Base-by-base conservation (phyloP, 2,888 invertebrate species). In the Coenonympha glycerion region DNA sequence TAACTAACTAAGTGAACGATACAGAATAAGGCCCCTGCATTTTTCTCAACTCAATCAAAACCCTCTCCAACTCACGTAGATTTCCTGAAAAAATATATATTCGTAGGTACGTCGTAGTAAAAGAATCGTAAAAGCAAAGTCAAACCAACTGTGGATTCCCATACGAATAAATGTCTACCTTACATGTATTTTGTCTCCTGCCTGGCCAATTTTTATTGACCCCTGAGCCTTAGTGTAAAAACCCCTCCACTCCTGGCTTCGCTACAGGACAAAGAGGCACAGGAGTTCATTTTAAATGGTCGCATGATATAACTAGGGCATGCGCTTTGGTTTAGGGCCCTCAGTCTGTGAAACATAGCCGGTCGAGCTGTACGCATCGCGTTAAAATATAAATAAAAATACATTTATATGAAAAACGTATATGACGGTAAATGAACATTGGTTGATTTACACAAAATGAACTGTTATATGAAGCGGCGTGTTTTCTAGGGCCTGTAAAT, bases 131-230 rank as follows among this genome's bases (percentile, higher is more conserved):
- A 51, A 48, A 31, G 31, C 22, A 65, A 65, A 66, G 61, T 62
- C 61, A 64, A 78, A 83, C 83, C 84, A 83, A 80, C 83, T 84
- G 83, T 84, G 75, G 85, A 71, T 75, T 78, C 77, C 49, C 48
- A 53, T 68, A 65, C 64, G 63, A 66, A 63, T 58, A 57, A 58
- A 60, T 59, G 59, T 64, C 55, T 34, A 45, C 45, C 45, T 34
- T 34, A 34, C 33, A 58, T 62, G 63, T 65, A 66, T 60, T 70
- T 61, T 63, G 61, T 65, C 59, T 52, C 59, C 54, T 44, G 22
- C 42, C 39, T 40, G 54, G 52, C 79, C 75, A 74, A 13, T 47
- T 13, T 49, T 34, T 4, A 1, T 11, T 52, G 76, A 72, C 36
- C 76, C 45, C 28, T 52, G 11, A 11, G 22, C 39, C 39, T 45